Evolutionary conservation across 2,113 vertebrate genomes (phyloP).

Genomic region (Rhabdomys dilectus): DNA sequence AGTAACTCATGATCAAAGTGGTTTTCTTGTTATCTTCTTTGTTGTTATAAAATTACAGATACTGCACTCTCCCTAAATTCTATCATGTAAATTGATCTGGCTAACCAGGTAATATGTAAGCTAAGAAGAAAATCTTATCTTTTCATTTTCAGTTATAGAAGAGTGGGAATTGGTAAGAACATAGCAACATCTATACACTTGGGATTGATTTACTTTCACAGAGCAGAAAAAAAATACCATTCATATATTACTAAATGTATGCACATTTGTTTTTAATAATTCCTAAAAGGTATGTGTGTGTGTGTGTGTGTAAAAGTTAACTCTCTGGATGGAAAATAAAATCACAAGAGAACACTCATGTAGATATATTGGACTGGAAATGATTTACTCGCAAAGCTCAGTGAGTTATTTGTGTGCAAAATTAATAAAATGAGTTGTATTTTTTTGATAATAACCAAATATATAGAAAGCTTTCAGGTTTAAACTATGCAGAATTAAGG

Average conservation of each 20-base stretch:
- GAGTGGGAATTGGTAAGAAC: neutral
- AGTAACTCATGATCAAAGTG: neutral
- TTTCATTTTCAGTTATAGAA: neutral
- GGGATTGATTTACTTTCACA: neutral
- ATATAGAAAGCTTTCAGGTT: neutral
- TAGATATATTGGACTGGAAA: neutral
- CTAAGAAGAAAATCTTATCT: neutral
- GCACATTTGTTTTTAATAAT: neutral
- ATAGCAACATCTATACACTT: neutral
- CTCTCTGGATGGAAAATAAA: neutral
- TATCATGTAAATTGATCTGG: neutral
- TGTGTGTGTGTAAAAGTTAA: neutral
- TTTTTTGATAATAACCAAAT: slow-evolving; percentile 18
- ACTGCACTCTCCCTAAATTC: neutral
- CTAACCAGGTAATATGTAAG: neutral
- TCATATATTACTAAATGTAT: neutral
- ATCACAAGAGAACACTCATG: neutral
- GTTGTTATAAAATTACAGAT: neutral
- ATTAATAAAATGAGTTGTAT: neutral
- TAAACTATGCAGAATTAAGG: slow-evolving; percentile 38
- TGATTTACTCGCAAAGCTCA: neutral
- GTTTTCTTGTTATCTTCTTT: neutral
- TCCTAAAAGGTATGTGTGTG: neutral
- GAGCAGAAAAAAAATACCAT: neutral
- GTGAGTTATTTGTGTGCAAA: neutral